Conservation (phyloP, 1,140 invertebrate genomes). For the Cephus cinctus region DNA sequence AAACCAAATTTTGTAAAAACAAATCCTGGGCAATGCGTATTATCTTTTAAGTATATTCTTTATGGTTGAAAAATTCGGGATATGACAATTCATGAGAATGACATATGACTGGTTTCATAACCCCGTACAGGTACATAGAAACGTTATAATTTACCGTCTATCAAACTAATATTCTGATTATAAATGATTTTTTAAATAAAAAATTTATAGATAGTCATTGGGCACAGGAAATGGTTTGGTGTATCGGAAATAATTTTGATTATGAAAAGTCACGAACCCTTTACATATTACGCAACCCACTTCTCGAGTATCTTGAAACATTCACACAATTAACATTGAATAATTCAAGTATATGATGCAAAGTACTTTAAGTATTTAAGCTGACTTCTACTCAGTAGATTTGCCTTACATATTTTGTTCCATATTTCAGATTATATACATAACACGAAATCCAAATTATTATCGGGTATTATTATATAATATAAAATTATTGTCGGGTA, state of each 20-base stretch:
- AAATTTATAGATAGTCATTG: constrained; percentile 74
- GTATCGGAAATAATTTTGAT: constrained; percentile 77
- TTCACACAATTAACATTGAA: too few species aligned
- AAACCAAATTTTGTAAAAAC: constrained; percentile 70
- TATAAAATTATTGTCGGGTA: constrained; percentile 77
- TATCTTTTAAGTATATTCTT: constrained; percentile 67
- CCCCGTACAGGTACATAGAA: constrained; percentile 81
- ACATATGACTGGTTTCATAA: constrained; percentile 80
- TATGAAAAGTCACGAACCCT: constrained; percentile 71
- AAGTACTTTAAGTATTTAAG: too few species aligned
- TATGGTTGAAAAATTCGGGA: constrained; percentile 69
- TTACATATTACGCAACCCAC: constrained; percentile 61
- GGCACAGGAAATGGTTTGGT: constrained; percentile 87
- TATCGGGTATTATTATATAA: too few species aligned
- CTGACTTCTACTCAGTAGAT: too few species aligned
- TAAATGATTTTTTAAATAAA: not conserved
- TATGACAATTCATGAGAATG: constrained; percentile 66
- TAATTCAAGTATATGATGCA: too few species aligned
- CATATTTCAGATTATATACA: constrained; percentile 81
- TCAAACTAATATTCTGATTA: too few species aligned
- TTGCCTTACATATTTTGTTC: too few species aligned
- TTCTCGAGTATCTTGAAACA: constrained; percentile 65
- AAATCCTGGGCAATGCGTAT: constrained; percentile 65
- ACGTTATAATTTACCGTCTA: not conserved
- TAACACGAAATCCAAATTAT: constrained; percentile 89